Base-by-base conservation (phyloP, 2,113 vertebrate species). In the Tiliqua scincoides region DNA sequence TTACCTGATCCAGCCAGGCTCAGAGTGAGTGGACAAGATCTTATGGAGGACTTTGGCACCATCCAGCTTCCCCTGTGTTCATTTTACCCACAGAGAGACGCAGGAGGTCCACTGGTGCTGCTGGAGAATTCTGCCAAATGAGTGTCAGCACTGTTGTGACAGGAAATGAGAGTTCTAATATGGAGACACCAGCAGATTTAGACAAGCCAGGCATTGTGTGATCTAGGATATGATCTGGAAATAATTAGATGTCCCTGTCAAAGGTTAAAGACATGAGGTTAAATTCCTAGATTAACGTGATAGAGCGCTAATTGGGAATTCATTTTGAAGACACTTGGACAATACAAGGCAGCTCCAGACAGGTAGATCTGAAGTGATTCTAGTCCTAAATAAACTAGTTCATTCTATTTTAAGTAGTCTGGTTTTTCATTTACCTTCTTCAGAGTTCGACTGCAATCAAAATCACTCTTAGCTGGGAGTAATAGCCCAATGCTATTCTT, bases 211-310 rank as follows among this genome's bases (percentile, higher is more conserved):
- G 93, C 89, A 93, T 81, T 90, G 91, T 91, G 87, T 79, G 61
- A 83, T 81, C 91, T 25, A 75, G 92, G 77, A 93, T 86, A 89
- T 92, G 79, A 92, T 85, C 93, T 94, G 93, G 93, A 93, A 95
- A 92, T 92, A 93, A 94, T 94, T 93, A 95, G 91, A 84, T 90
- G 91, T 88, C 91, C 91, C 83, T 91, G 93, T 94, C 92, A 93
- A 92, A 92, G 92, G 94, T 89, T 92, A 94, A 94, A 94, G 90
- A 81, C 85, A 88, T 54, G 87, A 91, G 93, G 91, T 94, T 93
- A 94, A 94, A 93, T 94, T 93, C 90, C 93, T 91, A 71, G 70
- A 77, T 90, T 90, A 1, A 85, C 85, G 82, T 72, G 89, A 88
- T 48, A 0, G 30, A 91, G 88, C 61, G 21, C 11, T 4, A 25